These are phyloP conservation scores for Leistus spinibarbis DNA, from an alignment of 2,888 invertebrate species.

Conservation along the genomic window DNA sequence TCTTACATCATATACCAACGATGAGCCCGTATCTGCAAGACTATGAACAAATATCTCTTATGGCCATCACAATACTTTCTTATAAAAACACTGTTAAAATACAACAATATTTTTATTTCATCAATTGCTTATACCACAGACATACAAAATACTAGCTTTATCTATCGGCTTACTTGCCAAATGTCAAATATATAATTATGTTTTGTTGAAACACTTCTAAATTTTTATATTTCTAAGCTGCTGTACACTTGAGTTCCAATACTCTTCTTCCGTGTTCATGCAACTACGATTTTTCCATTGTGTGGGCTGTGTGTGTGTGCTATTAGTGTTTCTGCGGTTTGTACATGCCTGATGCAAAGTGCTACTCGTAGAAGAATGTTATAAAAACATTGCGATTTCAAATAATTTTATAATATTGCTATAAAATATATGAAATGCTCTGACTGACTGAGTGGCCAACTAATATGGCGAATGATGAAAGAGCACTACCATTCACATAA, in stretches of 20 bases:
- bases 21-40: too few species aligned
- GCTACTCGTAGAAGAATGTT: background rate
- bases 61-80: too few species aligned
- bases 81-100: too few species aligned
- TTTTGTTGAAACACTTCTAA: too few species aligned
- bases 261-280: background rate
- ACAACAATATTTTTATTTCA: too few species aligned
- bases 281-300: background rate
- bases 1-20: background rate
- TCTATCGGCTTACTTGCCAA: too few species aligned
- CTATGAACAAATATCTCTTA: too few species aligned
- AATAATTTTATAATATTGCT: background rate
- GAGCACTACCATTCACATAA: conserved; percentile 32
- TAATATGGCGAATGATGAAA: conserved; percentile 28
- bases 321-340: background rate
- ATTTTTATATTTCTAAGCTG: too few species aligned
- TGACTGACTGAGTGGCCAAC: background rate
- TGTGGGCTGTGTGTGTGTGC: background rate
- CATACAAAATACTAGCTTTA: too few species aligned
- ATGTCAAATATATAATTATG: too few species aligned
- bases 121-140: too few species aligned
- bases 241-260: background rate
- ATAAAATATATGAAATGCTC: conserved; percentile 30
- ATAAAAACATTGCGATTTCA: background rate
- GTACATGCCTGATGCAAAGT: background rate